Conservation (phyloP, 2,888 invertebrate genomes). For the Plutella xylostella region DNA sequence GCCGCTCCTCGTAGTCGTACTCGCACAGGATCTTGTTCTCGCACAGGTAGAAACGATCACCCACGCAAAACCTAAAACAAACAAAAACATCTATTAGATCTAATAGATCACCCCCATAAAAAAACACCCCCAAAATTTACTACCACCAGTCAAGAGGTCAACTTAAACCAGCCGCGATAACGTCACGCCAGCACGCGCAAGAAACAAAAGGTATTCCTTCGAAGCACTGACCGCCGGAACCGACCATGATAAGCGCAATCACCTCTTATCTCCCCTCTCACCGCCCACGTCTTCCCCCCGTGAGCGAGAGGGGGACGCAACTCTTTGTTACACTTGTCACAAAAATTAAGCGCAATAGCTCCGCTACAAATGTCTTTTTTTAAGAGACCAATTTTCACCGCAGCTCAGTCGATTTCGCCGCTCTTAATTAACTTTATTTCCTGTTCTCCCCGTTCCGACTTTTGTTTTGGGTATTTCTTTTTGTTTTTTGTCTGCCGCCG, state of each 20-base stretch:
- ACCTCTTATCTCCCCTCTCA: slow-evolving; percentile 55
- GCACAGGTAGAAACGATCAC: slow-evolving; percentile 95
- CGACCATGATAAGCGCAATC: slow-evolving; percentile 43
- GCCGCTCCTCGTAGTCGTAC: slow-evolving; percentile 96
- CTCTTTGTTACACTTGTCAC: slow-evolving; percentile 67
- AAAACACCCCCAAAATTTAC: slow-evolving; percentile 24
- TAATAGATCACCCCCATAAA: background rate
- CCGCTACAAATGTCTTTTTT: slow-evolving; percentile 67
- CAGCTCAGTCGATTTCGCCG: slow-evolving; percentile 69
- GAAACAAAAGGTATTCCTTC: slow-evolving; percentile 66
- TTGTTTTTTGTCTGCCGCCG: slow-evolving; percentile 66
- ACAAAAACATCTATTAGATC: background rate
- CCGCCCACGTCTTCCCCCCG: slow-evolving; percentile 16
- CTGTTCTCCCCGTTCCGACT: slow-evolving; percentile 63
- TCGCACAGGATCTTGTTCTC: slow-evolving; percentile 98
- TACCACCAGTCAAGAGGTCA: slow-evolving; percentile 60
- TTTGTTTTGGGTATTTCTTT: slow-evolving; percentile 61
- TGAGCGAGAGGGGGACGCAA: background rate
- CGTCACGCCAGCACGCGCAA: slow-evolving; percentile 55
- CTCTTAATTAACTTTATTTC: slow-evolving; percentile 71
- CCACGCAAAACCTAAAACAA: slow-evolving; percentile 91
- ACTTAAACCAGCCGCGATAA: slow-evolving; percentile 47
- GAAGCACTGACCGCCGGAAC: slow-evolving; percentile 58
- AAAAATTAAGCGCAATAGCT: slow-evolving; percentile 69
- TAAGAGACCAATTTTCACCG: slow-evolving; percentile 68